Evolutionary conservation across 1,140 invertebrate genomes (phyloP).

Genomic region (Mercenaria mercenaria): DNA sequence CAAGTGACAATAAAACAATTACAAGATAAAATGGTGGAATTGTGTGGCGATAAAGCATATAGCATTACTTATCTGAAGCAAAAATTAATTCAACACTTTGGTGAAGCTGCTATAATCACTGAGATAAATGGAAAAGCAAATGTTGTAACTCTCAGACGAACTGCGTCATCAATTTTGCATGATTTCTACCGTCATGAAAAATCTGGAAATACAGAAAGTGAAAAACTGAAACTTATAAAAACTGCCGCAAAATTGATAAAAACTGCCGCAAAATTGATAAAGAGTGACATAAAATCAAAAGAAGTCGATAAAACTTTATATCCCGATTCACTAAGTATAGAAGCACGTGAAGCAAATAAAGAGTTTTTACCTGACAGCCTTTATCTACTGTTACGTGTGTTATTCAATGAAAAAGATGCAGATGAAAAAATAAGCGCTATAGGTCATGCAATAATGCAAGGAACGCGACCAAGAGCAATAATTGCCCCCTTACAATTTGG

Average conservation of each 20-base stretch:
- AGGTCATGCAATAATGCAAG: conserved; percentile 44
- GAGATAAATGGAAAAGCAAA: conserved; percentile 68
- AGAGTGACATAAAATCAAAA: conserved; percentile 56
- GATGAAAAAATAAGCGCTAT: background rate
- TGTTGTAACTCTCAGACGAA: conserved; percentile 61
- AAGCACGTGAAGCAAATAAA: background rate
- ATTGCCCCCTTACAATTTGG: conserved; percentile 73
- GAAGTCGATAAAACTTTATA: conserved; percentile 15
- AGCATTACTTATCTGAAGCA: conserved; percentile 45
- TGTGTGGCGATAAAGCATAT: conserved; percentile 61
- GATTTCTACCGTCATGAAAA: conserved; percentile 39
- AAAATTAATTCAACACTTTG: conserved; percentile 64
- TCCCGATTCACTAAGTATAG: background rate
- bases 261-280: too few species aligned
- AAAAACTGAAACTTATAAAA: conserved; percentile 51
- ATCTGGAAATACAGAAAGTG: conserved; percentile 6
- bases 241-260: conserved; percentile 64
- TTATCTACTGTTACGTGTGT: background rate
- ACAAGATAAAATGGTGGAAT: conserved; percentile 56
- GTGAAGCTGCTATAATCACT: conserved; percentile 57
- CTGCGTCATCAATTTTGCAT: conserved; percentile 57
- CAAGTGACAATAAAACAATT: conserved; percentile 65
- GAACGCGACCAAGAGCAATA: conserved; percentile 61
- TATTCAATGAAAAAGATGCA: conserved; percentile 12
- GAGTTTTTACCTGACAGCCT: background rate